A percentile compares a stretch with the other conserved stretches of the same genome.
These are phyloP conservation scores for Capreolus pygargus DNA, from an alignment of 2,113 vertebrate genomes.

Conservation along the genomic window DNA sequence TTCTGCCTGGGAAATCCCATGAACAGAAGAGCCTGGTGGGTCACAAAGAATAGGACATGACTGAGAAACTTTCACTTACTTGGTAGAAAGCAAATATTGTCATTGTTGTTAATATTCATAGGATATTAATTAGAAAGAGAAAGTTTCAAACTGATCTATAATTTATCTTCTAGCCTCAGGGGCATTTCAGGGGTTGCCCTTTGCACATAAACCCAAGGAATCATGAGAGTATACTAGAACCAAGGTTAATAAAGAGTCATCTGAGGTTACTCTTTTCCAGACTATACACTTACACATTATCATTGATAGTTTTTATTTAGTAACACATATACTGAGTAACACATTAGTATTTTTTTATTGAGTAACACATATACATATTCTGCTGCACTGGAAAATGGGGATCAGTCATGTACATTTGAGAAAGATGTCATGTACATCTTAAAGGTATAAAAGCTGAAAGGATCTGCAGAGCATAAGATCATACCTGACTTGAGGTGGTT, in stretches of 20 bases:
- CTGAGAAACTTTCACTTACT: neutral
- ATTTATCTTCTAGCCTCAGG: neutral
- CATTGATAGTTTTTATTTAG: neutral
- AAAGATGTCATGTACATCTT: neutral
- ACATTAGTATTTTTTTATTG: neutral
- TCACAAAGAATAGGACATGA: neutral
- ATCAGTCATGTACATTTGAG: neutral
- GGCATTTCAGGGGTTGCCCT: neutral
- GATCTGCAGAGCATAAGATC: neutral
- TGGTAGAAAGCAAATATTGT: neutral
- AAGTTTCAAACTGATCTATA: neutral
- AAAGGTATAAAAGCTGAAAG: neutral
- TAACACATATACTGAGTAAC: neutral
- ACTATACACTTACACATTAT: neutral
- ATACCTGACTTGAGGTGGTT: neutral
- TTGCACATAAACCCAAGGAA: neutral
- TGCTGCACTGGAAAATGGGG: neutral
- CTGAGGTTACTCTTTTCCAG: neutral
- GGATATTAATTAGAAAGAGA: neutral
- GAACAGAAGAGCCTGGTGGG: neutral
- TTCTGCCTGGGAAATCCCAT: neutral
- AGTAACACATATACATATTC: neutral
- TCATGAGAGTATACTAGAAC: neutral
- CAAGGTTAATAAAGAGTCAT: neutral
- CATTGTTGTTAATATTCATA: neutral